These are phyloP conservation scores for Sciurus niger DNA, from an alignment of 2,113 vertebrate genomes.

Conservation along the genomic window DNA sequence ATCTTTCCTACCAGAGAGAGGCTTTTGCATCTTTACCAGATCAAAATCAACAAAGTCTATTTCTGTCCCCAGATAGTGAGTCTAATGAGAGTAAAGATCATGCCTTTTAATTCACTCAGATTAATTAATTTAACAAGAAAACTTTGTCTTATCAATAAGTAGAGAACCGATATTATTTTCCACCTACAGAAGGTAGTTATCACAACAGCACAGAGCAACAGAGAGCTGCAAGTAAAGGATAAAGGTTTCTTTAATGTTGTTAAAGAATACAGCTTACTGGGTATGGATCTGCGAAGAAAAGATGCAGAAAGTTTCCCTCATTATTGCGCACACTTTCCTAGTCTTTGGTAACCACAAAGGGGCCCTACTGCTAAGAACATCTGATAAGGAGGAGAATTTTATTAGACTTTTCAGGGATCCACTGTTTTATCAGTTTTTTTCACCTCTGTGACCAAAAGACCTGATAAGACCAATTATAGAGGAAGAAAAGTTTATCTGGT, in stretches of 20 bases:
- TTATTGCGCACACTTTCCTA: neutral
- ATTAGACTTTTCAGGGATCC: neutral
- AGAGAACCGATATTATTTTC: neutral
- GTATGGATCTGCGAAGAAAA: neutral
- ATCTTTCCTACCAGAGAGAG: neutral
- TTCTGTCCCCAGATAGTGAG: neutral
- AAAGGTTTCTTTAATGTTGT: neutral
- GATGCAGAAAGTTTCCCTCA: neutral
- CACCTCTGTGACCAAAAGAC: no score
- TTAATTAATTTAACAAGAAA: conserved; percentile 40
- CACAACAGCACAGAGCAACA: neutral
- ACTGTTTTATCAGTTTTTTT: no score
- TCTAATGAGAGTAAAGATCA: neutral
- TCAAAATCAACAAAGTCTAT: conserved; percentile 32
- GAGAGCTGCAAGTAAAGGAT: neutral
- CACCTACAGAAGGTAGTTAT: neutral
- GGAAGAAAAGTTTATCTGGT: no score
- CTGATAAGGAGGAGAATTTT: neutral
- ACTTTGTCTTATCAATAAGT: neutral
- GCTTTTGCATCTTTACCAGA: neutral
- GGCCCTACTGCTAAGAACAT: neutral
- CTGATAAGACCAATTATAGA: no score
- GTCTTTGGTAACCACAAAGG: neutral
- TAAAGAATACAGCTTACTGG: neutral
- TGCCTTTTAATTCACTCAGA: neutral